Conservation (phyloP, 2,888 invertebrate species). For the Vandiemenella viatica region DNA sequence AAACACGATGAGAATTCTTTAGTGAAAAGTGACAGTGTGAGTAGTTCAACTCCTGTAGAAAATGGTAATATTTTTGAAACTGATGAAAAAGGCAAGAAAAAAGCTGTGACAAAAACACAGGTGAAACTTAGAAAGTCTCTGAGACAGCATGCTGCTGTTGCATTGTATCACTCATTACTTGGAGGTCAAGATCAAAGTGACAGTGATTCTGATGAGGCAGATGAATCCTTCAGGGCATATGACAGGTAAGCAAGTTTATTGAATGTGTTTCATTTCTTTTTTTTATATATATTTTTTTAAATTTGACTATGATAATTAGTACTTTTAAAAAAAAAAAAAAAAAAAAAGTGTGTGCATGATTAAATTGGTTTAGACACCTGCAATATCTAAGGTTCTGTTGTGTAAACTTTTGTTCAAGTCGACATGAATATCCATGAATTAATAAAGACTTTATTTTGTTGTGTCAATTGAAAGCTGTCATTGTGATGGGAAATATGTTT, state of each 20-base stretch:
- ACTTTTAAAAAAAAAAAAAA: too few species aligned
- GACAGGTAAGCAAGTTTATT: constrained; percentile 6
- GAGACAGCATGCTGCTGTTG: constrained; percentile 4
- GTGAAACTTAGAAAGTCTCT: constrained; percentile 1
- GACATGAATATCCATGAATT: too few species aligned
- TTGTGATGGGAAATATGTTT: too few species aligned
- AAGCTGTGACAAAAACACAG: constrained; percentile 8
- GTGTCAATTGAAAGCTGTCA: too few species aligned
- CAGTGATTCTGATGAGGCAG: constrained; percentile 12
- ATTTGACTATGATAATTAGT: too few species aligned
- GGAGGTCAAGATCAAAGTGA: constrained; percentile 5
- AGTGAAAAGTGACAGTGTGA: background rate
- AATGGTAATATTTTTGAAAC: constrained; percentile 8
- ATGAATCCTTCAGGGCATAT: constrained; percentile 12
- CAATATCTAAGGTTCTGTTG: too few species aligned
- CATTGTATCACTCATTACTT: constrained; percentile 10
- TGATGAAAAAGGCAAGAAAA: constrained; percentile 16
- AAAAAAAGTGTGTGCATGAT: too few species aligned
- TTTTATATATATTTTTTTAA: too few species aligned
- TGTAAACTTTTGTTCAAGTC: too few species aligned
- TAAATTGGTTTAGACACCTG: too few species aligned
- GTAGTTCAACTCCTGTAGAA: constrained; percentile 6
- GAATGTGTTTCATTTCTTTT: background rate
- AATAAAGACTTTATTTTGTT: too few species aligned
- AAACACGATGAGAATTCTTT: too few species aligned